Evolutionary conservation across 2,113 vertebrate species (phyloP).

Genomic region (Indicator maculatus): DNA sequence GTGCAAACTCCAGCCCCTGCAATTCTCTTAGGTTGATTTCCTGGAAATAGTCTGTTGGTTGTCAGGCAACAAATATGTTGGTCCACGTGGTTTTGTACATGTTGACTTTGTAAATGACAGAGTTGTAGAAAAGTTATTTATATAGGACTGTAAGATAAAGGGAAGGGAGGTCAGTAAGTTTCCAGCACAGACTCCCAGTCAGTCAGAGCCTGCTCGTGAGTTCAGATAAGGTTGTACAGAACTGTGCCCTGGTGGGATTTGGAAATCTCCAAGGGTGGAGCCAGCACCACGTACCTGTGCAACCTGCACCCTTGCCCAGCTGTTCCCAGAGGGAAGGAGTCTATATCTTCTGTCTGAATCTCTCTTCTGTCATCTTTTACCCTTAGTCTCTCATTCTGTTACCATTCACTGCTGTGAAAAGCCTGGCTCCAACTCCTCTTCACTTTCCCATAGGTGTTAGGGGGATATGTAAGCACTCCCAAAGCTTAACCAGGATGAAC

Average conservation of each 20-base stretch:
- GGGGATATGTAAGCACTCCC: neutral
- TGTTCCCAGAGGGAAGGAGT: rapidly evolving
- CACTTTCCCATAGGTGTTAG: neutral
- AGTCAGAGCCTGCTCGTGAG: neutral
- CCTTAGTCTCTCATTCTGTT: neutral
- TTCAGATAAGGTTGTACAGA: neutral
- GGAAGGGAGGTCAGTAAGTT: neutral
- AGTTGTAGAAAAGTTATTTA: neutral
- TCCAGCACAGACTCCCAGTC: neutral
- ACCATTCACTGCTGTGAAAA: neutral
- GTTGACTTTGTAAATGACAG: neutral
- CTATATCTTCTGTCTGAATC: neutral
- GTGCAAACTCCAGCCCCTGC: neutral
- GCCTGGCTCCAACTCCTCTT: neutral
- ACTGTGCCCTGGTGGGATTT: neutral
- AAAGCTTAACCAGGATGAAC: neutral
- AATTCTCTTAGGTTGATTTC: neutral
- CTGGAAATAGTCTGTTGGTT: neutral
- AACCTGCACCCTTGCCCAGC: neutral
- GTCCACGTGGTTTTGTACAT: neutral
- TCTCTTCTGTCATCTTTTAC: neutral
- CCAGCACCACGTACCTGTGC: no score
- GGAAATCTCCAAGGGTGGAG: no score
- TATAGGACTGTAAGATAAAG: neutral
- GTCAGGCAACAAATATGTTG: neutral